Evolutionary conservation across 2,888 invertebrate genomes (phyloP), one percentile per base, ranked within the genome.

Genomic region (Mimumesa dahlbomi): DNA sequence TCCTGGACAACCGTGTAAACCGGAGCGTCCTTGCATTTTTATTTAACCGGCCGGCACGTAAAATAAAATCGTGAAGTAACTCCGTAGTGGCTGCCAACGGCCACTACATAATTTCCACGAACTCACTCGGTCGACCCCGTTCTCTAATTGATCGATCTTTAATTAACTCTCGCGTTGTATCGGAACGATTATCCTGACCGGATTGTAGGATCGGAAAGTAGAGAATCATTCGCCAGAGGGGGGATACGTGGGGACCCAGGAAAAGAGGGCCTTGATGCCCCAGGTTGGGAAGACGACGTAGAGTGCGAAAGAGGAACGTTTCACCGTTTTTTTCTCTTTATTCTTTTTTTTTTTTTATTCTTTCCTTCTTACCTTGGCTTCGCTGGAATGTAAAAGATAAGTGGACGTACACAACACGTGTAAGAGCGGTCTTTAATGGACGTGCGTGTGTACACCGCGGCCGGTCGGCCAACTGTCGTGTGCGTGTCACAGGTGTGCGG

Each of bases 341-440:
- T n/a, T n/a, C n/a, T 43, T 21, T 31, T 16, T 29, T 11, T n/a
- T 25, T 22, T 25, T 19, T 21, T 25, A 36, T 64, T 56, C 40
- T 42, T 54, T 40, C 53, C 45, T 38, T 43, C 54, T 82, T 69
- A 75, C 79, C 77, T 82, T 80, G 80, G 77, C 75, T 75, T 67
- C 69, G 62, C 31, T 64, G 78, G 81, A 81, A 81, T 80, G 77
- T 61, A 50, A 61, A 53, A 69, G 70, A 73, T 73, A 69, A 66
- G 48, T 68, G 62, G 56, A 42, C 58, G 40, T n/a, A 38, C 53
- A 43, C 40, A 43, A 58, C 34, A 14, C 31, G 13, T 38, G 18
- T 16, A 29, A 21, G 22, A 31, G 42, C 16, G 21, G 40, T 69
- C 45, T 59, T 56, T 52, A 68, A 64, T 52, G 50, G 64, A 59